A percentile compares a stretch with the other conserved stretches of the same genome.
These are phyloP conservation scores for Pseudanteris insignis DNA, from an alignment of 2,888 invertebrate species.

Conservation along the genomic window DNA sequence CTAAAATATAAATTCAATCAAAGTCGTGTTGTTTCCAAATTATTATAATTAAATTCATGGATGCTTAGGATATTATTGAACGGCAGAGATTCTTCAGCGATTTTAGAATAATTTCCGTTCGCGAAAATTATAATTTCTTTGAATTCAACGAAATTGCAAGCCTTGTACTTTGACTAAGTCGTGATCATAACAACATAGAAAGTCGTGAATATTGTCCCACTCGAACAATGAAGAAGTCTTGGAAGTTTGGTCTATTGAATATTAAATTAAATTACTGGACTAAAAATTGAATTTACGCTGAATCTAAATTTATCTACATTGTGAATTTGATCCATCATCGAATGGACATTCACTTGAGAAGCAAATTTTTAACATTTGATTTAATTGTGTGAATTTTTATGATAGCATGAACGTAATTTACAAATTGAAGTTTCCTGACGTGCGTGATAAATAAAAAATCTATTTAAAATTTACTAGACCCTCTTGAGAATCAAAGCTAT, in stretches of 20 bases:
- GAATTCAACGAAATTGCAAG: slow-evolving; percentile 26
- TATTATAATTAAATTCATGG: slow-evolving; percentile 26
- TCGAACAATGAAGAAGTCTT: slow-evolving; percentile 25
- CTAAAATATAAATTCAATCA: slow-evolving; percentile 11
- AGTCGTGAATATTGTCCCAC: slow-evolving; percentile 27
- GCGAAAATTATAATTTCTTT: slow-evolving; percentile 31
- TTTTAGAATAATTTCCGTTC: slow-evolving; percentile 17
- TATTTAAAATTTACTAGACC: no score
- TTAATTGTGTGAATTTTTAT: no score
- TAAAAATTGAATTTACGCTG: neutral
- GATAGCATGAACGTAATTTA: no score
- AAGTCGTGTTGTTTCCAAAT: slow-evolving; percentile 2
- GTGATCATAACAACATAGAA: slow-evolving; percentile 28
- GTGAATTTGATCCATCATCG: no score
- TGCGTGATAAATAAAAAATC: no score
- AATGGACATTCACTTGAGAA: no score
- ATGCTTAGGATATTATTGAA: slow-evolving; percentile 9
- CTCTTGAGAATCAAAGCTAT: no score
- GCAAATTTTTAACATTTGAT: no score
- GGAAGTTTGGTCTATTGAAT: slow-evolving; percentile 27
- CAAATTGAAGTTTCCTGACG: no score
- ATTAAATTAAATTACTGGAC: slow-evolving; percentile 26
- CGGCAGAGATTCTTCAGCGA: slow-evolving; percentile 5
- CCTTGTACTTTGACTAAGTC: slow-evolving; percentile 26
- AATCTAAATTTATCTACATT: neutral